Evolutionary conservation across 2,888 invertebrate species (phyloP).

Genomic region (Troilus luridus): DNA sequence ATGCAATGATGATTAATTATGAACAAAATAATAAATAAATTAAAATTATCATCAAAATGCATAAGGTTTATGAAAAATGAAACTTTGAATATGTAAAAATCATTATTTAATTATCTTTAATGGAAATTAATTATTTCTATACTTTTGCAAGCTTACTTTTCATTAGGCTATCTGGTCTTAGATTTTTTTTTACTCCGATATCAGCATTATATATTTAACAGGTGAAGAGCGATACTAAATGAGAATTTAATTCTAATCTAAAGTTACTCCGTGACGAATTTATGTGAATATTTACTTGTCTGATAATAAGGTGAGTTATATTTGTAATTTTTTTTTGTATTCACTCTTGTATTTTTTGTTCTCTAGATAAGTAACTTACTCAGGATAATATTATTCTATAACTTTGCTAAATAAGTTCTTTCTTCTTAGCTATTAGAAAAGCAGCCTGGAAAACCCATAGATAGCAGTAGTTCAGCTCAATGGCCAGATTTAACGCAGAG

Average conservation of each 20-base stretch:
- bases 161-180: not conserved
- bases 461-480: conserved; percentile 56
- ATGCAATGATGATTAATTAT: not conserved
- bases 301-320: conserved; percentile 44
- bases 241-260: conserved; percentile 7
- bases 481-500: conserved; percentile 61
- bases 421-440: conserved; percentile 62
- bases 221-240: conserved; percentile 53
- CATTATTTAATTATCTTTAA: not conserved
- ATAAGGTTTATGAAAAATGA: not conserved
- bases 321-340: not conserved
- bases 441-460: conserved; percentile 62
- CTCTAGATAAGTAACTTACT: not conserved
- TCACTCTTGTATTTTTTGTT: not conserved
- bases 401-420: not conserved
- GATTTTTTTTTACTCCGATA: conserved; percentile 2
- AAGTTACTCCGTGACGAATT: conserved; percentile 20
- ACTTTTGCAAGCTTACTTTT: conserved; percentile 39
- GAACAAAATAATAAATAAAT: not conserved
- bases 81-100: not conserved
- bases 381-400: not conserved
- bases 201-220: conserved; percentile 54
- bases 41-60: not conserved
- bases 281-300: conserved; percentile 22
- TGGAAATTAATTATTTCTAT: not conserved